phyloP scores from a whole-genome alignment of 2,113 vertebrate species.

The Chascanopsetta lugubris region DNA sequence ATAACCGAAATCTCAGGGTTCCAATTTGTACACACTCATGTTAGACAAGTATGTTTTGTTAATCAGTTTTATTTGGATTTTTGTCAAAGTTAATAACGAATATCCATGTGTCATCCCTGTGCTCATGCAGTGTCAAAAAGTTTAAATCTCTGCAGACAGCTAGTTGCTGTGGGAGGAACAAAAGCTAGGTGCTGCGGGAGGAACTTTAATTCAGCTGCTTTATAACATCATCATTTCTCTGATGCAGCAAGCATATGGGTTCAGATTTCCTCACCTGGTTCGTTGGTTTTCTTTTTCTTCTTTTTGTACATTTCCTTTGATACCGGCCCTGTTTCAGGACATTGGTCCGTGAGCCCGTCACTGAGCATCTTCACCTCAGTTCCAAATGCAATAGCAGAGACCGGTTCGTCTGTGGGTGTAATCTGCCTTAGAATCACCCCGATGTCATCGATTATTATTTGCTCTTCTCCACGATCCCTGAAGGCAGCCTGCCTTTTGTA shows the following conservation, averaged over 20 bases:
- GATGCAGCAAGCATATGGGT: conserved; percentile 1
- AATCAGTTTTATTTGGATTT: no score
- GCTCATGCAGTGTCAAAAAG: conserved; percentile 8
- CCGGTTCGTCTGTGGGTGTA: conserved; percentile 41
- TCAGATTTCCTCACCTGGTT: not conserved
- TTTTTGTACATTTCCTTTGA: not conserved
- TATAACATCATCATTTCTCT: no score
- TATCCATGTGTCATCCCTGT: conserved; percentile 16
- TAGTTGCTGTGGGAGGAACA: no score
- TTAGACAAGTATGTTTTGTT: conserved; percentile 30
- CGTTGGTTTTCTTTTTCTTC: not conserved
- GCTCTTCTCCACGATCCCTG: conserved; percentile 31
- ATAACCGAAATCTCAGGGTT: conserved; percentile 80
- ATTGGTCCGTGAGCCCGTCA: conserved; percentile 19
- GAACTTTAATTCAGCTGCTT: no score
- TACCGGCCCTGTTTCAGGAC: not conserved
- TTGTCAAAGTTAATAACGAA: no score
- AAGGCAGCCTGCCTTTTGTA: conserved; percentile 32
- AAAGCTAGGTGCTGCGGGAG: conserved; percentile 30
- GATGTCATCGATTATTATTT: conserved; percentile 36
- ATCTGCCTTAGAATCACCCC: not conserved
- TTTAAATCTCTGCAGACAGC: not conserved
- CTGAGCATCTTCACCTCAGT: conserved; percentile 44
- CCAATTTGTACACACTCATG: conserved; percentile 45
- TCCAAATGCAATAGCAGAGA: conserved; percentile 49